Percentiles rank a stretch among this genome's conserved stretches.
phyloP scores from a whole-genome alignment of 2,888 invertebrate genomes.

The Leptarthrus brevirostris region DNA sequence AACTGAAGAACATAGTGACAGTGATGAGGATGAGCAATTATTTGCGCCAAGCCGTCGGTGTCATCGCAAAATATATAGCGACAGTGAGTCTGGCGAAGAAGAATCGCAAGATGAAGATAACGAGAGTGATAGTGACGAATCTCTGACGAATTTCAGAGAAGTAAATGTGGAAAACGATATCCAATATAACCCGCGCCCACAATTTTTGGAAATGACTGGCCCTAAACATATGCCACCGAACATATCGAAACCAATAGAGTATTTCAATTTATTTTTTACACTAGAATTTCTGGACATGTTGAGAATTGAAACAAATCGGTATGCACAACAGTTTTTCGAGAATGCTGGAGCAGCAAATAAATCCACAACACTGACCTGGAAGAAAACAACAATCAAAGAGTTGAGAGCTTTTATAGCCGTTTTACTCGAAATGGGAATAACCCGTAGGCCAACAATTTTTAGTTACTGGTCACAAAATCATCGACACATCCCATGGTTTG shows the following conservation, averaged over 20 bases:
- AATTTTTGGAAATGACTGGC: background rate
- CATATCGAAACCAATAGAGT: background rate
- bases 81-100: background rate
- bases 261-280: background rate
- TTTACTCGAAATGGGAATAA: constrained; percentile 35
- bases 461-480: background rate
- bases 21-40: background rate
- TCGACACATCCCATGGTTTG: background rate
- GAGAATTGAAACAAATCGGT: too few species aligned
- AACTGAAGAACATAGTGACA: background rate
- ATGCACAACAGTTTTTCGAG: too few species aligned
- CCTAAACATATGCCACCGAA: background rate
- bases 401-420: constrained; percentile 40
- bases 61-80: background rate
- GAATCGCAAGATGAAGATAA: background rate
- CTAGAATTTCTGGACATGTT: too few species aligned
- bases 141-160: background rate
- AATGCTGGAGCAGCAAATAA: too few species aligned
- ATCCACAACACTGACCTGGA: constrained; percentile 1
- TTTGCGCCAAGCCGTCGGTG: background rate
- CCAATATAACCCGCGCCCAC: too few species aligned
- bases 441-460: background rate
- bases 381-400: background rate
- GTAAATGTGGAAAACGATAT: background rate
- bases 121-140: background rate